These are phyloP conservation scores for Campoletis sonorensis DNA, from an alignment of 1,140 invertebrate species.

Conservation along the genomic window DNA sequence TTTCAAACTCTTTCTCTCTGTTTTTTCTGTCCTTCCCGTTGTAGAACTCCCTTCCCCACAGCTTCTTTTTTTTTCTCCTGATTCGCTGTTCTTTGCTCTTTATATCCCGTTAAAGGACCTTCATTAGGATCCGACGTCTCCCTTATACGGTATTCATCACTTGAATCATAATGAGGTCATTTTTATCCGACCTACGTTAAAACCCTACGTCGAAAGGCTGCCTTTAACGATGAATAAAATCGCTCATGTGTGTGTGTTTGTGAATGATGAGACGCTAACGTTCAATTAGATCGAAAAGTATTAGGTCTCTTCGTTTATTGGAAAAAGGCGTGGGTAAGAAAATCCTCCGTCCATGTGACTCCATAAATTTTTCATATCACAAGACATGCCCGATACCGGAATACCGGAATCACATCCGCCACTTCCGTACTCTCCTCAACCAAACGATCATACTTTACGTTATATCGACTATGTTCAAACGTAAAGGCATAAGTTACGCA, in stretches of 20 bases:
- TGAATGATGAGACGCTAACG: neutral
- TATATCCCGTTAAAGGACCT: neutral
- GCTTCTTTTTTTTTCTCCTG: neutral
- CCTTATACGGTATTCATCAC: neutral
- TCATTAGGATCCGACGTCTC: neutral
- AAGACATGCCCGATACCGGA: neutral
- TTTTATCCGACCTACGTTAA: neutral
- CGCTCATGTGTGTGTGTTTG: neutral
- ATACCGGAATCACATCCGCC: conserved; percentile 1
- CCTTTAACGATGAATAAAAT: neutral
- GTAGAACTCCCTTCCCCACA: neutral
- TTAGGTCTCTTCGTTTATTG: neutral
- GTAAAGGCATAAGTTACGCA: neutral
- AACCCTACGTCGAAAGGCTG: neutral
- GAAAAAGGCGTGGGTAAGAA: neutral
- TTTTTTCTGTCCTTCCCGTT: too few relatives aligned
- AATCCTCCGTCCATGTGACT: neutral
- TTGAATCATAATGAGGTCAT: neutral
- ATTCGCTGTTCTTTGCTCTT: neutral
- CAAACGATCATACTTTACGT: neutral
- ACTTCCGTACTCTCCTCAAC: conserved; percentile 6
- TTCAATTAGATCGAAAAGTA: neutral
- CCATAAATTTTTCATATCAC: conserved; percentile 5
- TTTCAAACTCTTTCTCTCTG: neutral
- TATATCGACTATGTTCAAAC: neutral